A percentile compares a stretch with the other conserved stretches of the same genome.
These are phyloP conservation scores for Morpho helenor DNA, from an alignment of 2,888 invertebrate genomes.

Conservation along the genomic window DNA sequence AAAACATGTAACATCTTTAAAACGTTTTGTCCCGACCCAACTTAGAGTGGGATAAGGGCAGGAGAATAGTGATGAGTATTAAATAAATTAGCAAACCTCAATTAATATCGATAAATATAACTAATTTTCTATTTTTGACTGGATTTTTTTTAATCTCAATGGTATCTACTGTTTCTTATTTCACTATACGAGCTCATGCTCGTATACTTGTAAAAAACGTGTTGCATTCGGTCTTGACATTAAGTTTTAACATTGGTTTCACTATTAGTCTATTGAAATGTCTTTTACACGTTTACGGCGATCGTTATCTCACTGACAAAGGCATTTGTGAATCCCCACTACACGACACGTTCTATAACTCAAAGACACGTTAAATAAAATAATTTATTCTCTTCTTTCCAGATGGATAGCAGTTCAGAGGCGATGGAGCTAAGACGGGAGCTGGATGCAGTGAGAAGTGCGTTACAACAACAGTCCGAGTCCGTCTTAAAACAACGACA, in stretches of 20 bases:
- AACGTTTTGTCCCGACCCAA: too few relatives aligned
- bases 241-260: slow-evolving; percentile 32
- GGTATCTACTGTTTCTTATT: too few relatives aligned
- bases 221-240: slow-evolving; percentile 56
- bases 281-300: slow-evolving; percentile 29
- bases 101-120: too few relatives aligned
- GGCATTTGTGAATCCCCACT: slow-evolving; percentile 4
- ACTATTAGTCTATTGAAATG: slow-evolving; percentile 34
- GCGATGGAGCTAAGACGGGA: slow-evolving; percentile 80
- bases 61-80: too few relatives aligned
- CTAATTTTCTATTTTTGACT: too few relatives aligned
- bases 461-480: slow-evolving; percentile 81
- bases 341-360: neutral
- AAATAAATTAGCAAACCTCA: too few relatives aligned
- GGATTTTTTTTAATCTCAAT: too few relatives aligned
- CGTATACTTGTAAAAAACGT: slow-evolving; percentile 32
- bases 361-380: neutral
- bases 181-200: neutral
- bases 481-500: slow-evolving; percentile 83
- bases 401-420: slow-evolving; percentile 84
- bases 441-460: slow-evolving; percentile 83
- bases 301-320: slow-evolving; percentile 32
- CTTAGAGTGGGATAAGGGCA: too few relatives aligned
- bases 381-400: slow-evolving; percentile 27
- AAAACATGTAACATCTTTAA: too few relatives aligned